A percentile compares a stretch with the other conserved stretches of the same genome.
Conservation (phyloP, 2,113 vertebrate genomes). For the Sturnira hondurensis region DNA sequence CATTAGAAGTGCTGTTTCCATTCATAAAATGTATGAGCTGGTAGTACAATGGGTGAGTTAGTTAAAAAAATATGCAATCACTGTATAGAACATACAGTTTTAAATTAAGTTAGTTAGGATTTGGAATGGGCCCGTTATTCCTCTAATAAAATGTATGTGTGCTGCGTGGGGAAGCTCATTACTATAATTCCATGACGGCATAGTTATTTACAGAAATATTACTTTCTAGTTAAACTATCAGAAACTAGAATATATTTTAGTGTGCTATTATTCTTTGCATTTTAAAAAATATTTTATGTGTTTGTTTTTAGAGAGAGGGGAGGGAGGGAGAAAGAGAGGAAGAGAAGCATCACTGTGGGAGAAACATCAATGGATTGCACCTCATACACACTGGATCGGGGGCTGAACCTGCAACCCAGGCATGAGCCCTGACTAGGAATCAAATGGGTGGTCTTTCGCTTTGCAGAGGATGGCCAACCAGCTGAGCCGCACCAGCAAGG, state of each 20-base stretch:
- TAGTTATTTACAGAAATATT: background rate
- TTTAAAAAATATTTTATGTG: too few species aligned
- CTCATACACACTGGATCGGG: too few species aligned
- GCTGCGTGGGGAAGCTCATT: background rate
- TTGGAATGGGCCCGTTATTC: background rate
- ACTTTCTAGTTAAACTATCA: background rate
- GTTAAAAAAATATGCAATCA: background rate
- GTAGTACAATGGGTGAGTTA: background rate
- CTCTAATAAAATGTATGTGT: background rate
- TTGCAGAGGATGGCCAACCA: too few species aligned
- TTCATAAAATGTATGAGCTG: constrained; percentile 1
- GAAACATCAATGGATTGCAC: background rate
- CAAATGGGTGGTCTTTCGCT: background rate
- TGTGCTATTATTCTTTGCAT: background rate
- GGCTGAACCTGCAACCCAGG: background rate
- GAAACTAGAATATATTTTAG: background rate
- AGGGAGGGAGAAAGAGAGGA: background rate
- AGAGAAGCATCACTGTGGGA: background rate
- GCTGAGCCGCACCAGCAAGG: too few species aligned
- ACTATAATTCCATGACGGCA: background rate
- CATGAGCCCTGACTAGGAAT: background rate
- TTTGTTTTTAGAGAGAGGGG: background rate
- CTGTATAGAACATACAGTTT: background rate
- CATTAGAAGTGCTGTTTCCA: background rate
- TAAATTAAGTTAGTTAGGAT: background rate